Percentiles rank a stretch among this genome's conserved stretches.
Evolutionary conservation across 2,113 vertebrate species (phyloP).

Genomic region (Ramphastos sulfuratus): DNA sequence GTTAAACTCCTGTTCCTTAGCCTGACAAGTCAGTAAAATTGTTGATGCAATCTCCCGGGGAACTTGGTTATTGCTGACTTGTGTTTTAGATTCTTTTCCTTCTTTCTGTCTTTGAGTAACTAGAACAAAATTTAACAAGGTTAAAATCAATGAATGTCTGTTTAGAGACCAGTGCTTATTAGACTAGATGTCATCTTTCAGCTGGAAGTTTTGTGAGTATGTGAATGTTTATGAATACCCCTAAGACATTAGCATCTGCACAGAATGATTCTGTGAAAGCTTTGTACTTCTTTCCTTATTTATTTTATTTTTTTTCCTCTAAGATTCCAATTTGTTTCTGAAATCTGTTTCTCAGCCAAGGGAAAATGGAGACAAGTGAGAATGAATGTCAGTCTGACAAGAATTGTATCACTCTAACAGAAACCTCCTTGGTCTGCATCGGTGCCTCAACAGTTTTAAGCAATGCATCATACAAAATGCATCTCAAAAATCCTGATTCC

Average conservation of each 20-base stretch:
- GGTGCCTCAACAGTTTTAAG: background rate
- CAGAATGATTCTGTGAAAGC: conserved; percentile 1
- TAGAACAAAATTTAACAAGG: conserved; percentile 41
- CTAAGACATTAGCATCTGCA: background rate
- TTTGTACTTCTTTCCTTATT: background rate
- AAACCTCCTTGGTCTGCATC: background rate
- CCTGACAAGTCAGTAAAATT: conserved; percentile 29
- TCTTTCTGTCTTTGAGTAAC: conserved; percentile 16
- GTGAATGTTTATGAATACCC: background rate
- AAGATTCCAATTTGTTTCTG: background rate
- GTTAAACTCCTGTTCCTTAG: conserved; percentile 10
- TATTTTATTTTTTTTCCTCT: background rate
- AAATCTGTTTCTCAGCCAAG: background rate
- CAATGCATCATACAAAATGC: background rate
- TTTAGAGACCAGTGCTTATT: conserved; percentile 24
- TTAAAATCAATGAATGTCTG: conserved; percentile 41
- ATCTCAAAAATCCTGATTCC: background rate
- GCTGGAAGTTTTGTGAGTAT: background rate
- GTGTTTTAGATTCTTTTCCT: conserved; percentile 31
- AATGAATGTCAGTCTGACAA: background rate
- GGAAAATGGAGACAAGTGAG: background rate
- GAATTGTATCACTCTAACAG: background rate
- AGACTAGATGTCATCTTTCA: conserved; percentile 22
- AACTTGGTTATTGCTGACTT: conserved; percentile 34
- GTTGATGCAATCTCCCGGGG: conserved; percentile 4